Base-by-base conservation (phyloP, 1,140 invertebrate genomes). In the Bicyclus anynana region DNA sequence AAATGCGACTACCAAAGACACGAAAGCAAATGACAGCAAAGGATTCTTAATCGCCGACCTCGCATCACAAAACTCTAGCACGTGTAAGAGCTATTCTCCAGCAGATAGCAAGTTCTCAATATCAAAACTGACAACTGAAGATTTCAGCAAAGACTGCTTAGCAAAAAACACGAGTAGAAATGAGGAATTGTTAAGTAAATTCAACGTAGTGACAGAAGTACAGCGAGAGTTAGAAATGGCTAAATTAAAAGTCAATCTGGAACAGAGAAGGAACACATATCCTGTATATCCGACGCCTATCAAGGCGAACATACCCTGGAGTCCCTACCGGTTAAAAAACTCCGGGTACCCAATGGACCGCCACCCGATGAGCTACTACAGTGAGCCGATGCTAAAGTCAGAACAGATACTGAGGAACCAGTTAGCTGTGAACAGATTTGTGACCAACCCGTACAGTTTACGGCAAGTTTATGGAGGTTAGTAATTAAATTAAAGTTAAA, bases 201-300 rank as follows among this genome's bases (percentile, higher is more conserved):
- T 71, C 16, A 69, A 70, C 46, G 66, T 77, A 29, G 54, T 69
- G 12, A 65, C 54, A 9, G 75, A 76, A 49, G 75, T 71, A 2
- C 67, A 77, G 16, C 65, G 53, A 10, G 78, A 87, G 47, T 47
- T 81, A 21, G 72, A 79, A 52, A 44, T 71, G 12, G 61, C 53
- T 13, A 84, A 77, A 65, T 52, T 73, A 16, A 68, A 56, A 7
- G 44, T 62, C 0, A 78, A 72, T 50, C 21, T 82, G 12, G 82
- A 85, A 49, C 71, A 79, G 2, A 73, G 82, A 48, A 72, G 82
- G 29, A 81, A 81, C 40, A 81, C 80, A 1, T 84, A 72, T 26
- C 84, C 82, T 0, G 18, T 87, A 33, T 74, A 85, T 26, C 82
- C 82, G 4, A 84, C 69, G 13, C 67, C 84, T 2, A 50, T 87